Base-by-base conservation (phyloP, 2,797 vertebrate species). In the Potorous gilbertii region DNA sequence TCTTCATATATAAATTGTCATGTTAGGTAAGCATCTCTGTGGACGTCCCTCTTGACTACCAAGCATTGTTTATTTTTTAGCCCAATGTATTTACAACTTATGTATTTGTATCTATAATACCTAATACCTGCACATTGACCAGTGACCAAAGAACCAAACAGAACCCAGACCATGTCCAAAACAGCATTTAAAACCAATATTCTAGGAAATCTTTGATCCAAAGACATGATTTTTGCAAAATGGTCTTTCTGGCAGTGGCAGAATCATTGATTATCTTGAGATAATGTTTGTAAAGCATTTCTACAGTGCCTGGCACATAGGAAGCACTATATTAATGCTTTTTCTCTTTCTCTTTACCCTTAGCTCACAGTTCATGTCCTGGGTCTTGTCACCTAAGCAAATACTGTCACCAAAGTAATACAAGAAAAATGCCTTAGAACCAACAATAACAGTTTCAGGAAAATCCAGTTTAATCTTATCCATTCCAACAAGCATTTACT, bases 181-280 rank as follows among this genome's bases (percentile, higher is more conserved):
- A 96, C 57, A 94, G 97, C 97, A 97, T 96, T 97, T 98, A 97
- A 97, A 98, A 96, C 28, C 95, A 97, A 96, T 93, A 94, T 96
- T 52, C 92, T 97, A 90, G 92, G 54, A 98, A 96, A 97, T 95
- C 93, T 94, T 96, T 96, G 40, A 95, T 55, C 0, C 46, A 96
- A 91, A 97, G 94, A 1, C 5, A 52, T 66, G 46, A 94, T 81
- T n/a, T 92, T 92, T 1, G 16, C 34, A 96, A 96, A 81, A 94
- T 91, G 91, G 56, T 95, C 97, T 97, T 31, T n/a, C 93, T 81
- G 74, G 4, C 21, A 5, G 1, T 1, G 91, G 93, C 93, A 96
- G 0, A 12, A 14, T 34, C 92, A 94, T 98, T 89, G 95, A 0
- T 98, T 98, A 95, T 92, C 52, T 34, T 87, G 74, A 11, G 40